Evolutionary conservation across 2,888 invertebrate genomes (phyloP).

Genomic region (Callinectes sapidus): DNA sequence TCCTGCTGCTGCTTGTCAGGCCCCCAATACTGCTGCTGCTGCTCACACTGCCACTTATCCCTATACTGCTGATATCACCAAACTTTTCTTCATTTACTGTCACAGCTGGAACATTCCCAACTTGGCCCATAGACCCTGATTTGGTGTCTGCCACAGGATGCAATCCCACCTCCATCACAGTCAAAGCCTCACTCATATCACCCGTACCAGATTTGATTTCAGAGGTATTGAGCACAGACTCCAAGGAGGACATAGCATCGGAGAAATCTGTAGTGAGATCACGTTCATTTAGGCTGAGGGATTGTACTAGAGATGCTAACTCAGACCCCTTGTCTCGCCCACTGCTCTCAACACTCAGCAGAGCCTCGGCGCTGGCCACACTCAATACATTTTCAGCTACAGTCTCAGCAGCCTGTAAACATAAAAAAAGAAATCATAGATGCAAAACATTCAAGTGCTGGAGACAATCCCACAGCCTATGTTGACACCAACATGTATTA

Average conservation of each 20-base stretch:
- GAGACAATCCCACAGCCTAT: not conserved
- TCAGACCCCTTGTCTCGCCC: slow-evolving; percentile 68
- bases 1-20: slow-evolving; percentile 57
- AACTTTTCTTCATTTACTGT: slow-evolving; percentile 67
- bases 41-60: slow-evolving; percentile 61
- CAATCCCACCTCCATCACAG: slow-evolving; percentile 63
- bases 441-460: not conserved
- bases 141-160: slow-evolving; percentile 54
- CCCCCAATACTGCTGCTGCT: slow-evolving; percentile 54
- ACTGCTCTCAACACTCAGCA: slow-evolving; percentile 73
- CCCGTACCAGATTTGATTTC: slow-evolving; percentile 68
- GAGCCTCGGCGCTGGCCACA: slow-evolving; percentile 83
- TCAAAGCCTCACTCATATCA: slow-evolving; percentile 66
- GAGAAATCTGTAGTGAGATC: slow-evolving; percentile 65
- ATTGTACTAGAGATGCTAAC: slow-evolving; percentile 65
- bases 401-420: slow-evolving; percentile 88
- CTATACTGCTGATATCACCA: slow-evolving; percentile 60
- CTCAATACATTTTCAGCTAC: slow-evolving; percentile 89
- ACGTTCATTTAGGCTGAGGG: slow-evolving; percentile 65
- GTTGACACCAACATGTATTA: not conserved
- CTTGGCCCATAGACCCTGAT: slow-evolving; percentile 46
- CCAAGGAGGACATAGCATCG: slow-evolving; percentile 70
- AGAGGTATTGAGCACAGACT: slow-evolving; percentile 70
- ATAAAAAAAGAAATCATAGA: not conserved
- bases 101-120: slow-evolving; percentile 58